Base-by-base conservation (phyloP, 2,888 invertebrate genomes). In the Boloria selene region DNA sequence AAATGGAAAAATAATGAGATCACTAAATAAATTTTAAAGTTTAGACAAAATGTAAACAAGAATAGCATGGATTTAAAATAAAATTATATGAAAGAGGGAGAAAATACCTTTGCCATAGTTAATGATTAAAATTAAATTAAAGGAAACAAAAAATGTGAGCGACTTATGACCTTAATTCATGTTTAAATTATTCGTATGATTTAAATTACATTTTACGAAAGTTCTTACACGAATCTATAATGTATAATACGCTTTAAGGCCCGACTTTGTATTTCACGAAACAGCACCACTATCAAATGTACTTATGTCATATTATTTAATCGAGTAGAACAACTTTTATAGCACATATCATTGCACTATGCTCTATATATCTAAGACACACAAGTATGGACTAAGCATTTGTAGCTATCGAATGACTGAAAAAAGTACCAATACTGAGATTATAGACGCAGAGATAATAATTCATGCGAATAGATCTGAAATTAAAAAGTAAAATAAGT, bases 41-140 rank as follows among this genome's bases (percentile, higher is more conserved):
- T 73, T 38, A 80, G 87, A 90, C 86, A 65, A 87, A 90, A 88
- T 88, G 88, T 88, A 89, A 89, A 89, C 88, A 89, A 88, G 86
- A 74, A 73, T 38, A 64, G 47, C 17, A 51, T 31, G 38, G 47
- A 59, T 59, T 50, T 50, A n/a, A 50, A 59, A 59, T 59, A 4
- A 49, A n/a, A n/a, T n/a, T n/a, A 59, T 38, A 10, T 13, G 17
- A 55, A 18, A 59, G 16, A 56, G 55, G 55, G 44, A 45, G 22
- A 38, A 38, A 38, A 10, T 38, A 49, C 47, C n/a, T 49, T 49
- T 16, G 14, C 47, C 6, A 49, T 49, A 16, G 16, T 16, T 49
- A 49, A 49, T 14, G 0, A 38, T 38, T 7, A 38, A 38, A 10
- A 38, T 38, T 10, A 2, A 44, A 56, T n/a, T 7, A 56, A 45